A percentile compares a stretch with the other conserved stretches of the same genome.
phyloP scores from a whole-genome alignment of 1,140 invertebrate genomes.

The Macrocentrus cingulum region DNA sequence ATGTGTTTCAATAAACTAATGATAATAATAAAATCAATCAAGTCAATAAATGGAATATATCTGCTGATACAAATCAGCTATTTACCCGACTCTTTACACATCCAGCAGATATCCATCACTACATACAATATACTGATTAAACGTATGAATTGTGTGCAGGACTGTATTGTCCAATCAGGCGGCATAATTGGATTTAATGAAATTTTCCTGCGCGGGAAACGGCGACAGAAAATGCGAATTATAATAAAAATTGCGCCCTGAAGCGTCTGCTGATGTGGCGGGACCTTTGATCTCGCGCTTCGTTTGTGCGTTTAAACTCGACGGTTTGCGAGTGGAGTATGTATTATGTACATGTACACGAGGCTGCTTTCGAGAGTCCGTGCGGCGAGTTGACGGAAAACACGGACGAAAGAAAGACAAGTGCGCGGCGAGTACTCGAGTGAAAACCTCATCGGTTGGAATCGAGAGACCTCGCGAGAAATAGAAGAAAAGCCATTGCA shows the following conservation, averaged over 20 bases:
- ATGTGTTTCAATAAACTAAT: too few species aligned
- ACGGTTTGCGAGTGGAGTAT: constrained; percentile 42
- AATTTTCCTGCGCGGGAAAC: neutral
- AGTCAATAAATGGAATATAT: too few species aligned
- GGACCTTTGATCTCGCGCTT: constrained; percentile 52
- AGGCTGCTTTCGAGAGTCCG: constrained; percentile 21
- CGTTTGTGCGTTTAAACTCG: constrained; percentile 55
- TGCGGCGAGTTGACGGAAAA: constrained; percentile 28
- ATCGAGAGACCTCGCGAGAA: neutral
- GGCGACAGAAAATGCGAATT: constrained; percentile 34
- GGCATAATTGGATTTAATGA: constrained; percentile 14
- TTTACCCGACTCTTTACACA: too few species aligned
- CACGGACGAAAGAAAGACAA: constrained; percentile 35
- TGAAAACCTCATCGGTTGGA: constrained; percentile 10
- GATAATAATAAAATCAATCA: too few species aligned
- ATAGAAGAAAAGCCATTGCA: constrained; percentile 12
- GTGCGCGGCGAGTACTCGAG: constrained; percentile 1
- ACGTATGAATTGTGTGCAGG: too few species aligned
- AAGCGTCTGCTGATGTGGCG: constrained; percentile 25
- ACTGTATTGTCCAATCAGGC: neutral
- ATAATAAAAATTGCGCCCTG: constrained; percentile 43
- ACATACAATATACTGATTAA: too few species aligned
- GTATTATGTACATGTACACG: too few species aligned
- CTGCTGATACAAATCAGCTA: too few species aligned
- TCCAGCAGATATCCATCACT: too few species aligned